These are phyloP conservation scores for Syrphus vitripennis DNA, from an alignment of 2,888 invertebrate species.

Conservation along the genomic window DNA sequence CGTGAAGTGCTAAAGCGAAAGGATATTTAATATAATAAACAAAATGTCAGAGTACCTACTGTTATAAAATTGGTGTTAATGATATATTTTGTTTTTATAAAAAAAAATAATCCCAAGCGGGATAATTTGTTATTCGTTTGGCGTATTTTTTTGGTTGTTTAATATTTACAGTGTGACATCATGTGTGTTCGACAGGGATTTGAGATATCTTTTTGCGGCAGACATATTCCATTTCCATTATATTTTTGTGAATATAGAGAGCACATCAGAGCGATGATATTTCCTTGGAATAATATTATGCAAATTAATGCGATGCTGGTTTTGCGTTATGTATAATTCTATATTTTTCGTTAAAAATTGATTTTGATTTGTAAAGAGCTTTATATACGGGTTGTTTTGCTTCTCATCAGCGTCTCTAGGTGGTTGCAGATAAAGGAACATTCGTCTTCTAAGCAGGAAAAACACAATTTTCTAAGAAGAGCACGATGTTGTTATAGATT, in stretches of 20 bases:
- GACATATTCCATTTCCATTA: background rate
- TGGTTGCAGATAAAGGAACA: background rate
- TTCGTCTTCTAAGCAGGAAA: background rate
- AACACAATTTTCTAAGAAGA: background rate
- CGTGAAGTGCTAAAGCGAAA: conserved; percentile 2
- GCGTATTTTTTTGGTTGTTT: conserved; percentile 2
- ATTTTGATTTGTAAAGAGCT: background rate
- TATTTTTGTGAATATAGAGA: background rate
- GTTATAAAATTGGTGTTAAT: conserved; percentile 26
- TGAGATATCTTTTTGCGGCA: background rate
- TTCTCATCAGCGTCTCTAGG: background rate
- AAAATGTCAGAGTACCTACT: background rate
- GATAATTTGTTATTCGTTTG: background rate
- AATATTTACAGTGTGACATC: background rate
- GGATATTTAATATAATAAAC: conserved; percentile 10
- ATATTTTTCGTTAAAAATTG: background rate
- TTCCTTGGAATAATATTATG: background rate
- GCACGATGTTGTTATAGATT: background rate
- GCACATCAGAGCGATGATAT: background rate
- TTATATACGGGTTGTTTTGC: background rate
- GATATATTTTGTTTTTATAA: background rate
- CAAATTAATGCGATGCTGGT: background rate
- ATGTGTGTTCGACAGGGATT: background rate
- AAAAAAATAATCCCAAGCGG: background rate
- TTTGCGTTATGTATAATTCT: background rate